These are phyloP conservation scores for Drosophila repletoides DNA, from an alignment of 1,140 invertebrate species.

Conservation along the genomic window DNA sequence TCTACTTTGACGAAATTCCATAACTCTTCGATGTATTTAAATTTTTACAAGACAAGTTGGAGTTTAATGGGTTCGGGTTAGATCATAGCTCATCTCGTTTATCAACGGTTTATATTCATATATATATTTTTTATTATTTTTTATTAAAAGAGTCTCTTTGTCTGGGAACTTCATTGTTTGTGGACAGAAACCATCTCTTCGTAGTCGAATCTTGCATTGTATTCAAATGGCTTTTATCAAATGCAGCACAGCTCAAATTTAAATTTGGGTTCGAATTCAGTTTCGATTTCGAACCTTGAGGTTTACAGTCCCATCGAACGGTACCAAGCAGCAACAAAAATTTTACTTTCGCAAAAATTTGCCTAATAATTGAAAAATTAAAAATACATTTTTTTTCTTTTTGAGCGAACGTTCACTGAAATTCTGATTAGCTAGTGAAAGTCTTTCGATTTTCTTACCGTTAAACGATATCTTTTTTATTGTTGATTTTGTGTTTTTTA, in stretches of 20 bases:
- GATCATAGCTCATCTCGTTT: no score
- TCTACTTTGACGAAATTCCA: no score
- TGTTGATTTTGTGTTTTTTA: slow-evolving; percentile 24
- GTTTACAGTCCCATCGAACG: slow-evolving; percentile 34
- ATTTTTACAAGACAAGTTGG: no score
- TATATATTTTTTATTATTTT: no score
- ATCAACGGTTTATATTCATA: no score
- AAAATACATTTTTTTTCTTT: slow-evolving; percentile 22
- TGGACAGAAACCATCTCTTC: no score
- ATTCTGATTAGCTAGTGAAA: slow-evolving; percentile 76
- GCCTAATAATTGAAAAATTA: slow-evolving; percentile 67
- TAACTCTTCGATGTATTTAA: no score
- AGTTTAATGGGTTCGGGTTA: no score
- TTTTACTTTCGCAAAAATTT: slow-evolving; percentile 75
- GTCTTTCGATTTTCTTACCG: slow-evolving; percentile 48
- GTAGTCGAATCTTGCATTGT: slow-evolving; percentile 6
- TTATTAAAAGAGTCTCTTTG: no score
- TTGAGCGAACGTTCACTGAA: slow-evolving; percentile 46
- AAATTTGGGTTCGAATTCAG: not conserved
- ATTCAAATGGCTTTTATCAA: no score
- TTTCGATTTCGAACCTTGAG: not conserved
- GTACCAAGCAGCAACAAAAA: slow-evolving; percentile 41
- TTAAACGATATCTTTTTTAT: slow-evolving; percentile 38
- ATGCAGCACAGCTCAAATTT: no score
- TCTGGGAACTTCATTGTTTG: not conserved